Conservation (phyloP, 2,888 invertebrate genomes). For the Agriopis aurantiaria region DNA sequence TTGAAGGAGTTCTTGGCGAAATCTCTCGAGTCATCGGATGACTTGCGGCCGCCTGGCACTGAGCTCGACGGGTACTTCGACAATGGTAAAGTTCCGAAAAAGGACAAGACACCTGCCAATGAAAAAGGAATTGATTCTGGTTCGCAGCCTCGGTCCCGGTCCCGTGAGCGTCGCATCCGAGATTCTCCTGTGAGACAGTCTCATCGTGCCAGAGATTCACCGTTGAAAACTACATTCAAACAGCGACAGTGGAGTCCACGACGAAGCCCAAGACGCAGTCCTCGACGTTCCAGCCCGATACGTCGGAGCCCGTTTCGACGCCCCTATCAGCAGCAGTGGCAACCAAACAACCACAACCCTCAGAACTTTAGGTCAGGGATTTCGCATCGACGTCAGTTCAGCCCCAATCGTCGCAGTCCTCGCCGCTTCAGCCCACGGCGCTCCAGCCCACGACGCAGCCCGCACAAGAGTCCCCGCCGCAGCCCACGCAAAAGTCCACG, state of each 20-base stretch:
- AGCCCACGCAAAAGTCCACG: conserved; percentile 41
- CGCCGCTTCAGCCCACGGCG: conserved; percentile 42
- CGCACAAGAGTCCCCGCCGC: conserved; percentile 15
- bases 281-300: conserved; percentile 40
- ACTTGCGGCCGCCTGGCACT: conserved; percentile 78
- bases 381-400: neutral
- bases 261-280: conserved; percentile 46
- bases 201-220: conserved; percentile 26
- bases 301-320: conserved; percentile 7
- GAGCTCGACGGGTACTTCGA: conserved; percentile 77
- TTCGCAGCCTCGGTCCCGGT: conserved; percentile 25
- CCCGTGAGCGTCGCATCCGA: conserved; percentile 32
- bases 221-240: neutral
- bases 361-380: neutral
- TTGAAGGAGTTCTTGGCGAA: conserved; percentile 78
- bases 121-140: neutral
- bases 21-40: conserved; percentile 70
- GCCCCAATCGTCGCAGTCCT: conserved; percentile 46
- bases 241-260: conserved; percentile 37
- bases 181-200: conserved; percentile 34
- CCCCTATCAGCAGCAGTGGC: conserved; percentile 16
- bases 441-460: conserved; percentile 39
- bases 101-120: conserved; percentile 34
- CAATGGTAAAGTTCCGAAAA: conserved; percentile 50
- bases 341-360: conserved; percentile 40